Conservation (phyloP, 2,113 vertebrate genomes). For the Malaclemys terrapin region DNA sequence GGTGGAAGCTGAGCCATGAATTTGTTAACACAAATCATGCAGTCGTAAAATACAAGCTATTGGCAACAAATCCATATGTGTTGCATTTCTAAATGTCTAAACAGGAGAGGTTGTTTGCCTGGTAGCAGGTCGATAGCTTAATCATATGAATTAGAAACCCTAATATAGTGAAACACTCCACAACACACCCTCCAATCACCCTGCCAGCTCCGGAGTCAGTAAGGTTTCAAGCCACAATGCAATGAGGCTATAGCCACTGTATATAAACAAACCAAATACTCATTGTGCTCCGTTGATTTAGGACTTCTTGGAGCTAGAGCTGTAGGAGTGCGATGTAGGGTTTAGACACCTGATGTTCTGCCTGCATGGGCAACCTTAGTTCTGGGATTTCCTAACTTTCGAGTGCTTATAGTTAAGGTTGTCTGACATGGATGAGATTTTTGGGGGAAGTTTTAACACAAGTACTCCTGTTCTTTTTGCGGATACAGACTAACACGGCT, state of each 20-base stretch:
- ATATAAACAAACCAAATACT: background rate
- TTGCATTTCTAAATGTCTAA: constrained; percentile 4
- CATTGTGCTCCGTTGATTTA: background rate
- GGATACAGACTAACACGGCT: too few species aligned
- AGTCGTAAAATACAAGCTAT: background rate
- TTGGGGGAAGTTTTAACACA: background rate
- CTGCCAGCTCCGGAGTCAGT: background rate
- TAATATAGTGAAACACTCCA: background rate
- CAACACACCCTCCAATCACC: background rate
- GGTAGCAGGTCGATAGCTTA: constrained; percentile 48
- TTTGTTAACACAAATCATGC: constrained; percentile 53
- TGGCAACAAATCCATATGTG: background rate
- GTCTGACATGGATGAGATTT: background rate
- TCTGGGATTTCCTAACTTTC: background rate
- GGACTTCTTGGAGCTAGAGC: background rate
- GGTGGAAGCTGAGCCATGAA: background rate
- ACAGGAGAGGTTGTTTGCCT: background rate
- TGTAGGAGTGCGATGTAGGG: background rate
- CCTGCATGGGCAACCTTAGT: background rate
- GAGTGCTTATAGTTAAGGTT: background rate
- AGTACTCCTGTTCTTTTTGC: too few species aligned
- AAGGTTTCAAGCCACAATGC: background rate
- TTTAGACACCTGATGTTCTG: background rate
- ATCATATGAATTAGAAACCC: constrained; percentile 23
- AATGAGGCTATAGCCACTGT: background rate